These are phyloP conservation scores for Apodemia duryi DNA, from an alignment of 2,888 invertebrate genomes.

Conservation along the genomic window DNA sequence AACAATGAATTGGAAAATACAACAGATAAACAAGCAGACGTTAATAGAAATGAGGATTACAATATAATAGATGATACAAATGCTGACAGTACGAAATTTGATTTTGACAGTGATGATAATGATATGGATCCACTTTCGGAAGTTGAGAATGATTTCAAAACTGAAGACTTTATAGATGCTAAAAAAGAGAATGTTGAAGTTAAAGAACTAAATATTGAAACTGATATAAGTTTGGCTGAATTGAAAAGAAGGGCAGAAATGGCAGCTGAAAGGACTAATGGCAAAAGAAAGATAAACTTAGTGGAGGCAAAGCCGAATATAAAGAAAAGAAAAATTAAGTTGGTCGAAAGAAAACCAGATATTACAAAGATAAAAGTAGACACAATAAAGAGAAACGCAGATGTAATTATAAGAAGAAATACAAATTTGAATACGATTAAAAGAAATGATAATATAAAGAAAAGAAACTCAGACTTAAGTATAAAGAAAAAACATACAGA, in stretches of 20 bases:
- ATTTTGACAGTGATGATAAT: constrained; percentile 9
- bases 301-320: background rate
- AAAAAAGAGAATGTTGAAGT: background rate
- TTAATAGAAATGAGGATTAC: background rate
- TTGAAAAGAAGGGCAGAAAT: background rate
- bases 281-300: background rate
- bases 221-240: constrained; percentile 2
- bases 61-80: background rate
- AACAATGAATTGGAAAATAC: background rate
- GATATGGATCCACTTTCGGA: constrained; percentile 7
- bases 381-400: background rate
- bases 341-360: constrained; percentile 7
- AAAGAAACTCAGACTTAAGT: background rate
- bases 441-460: background rate
- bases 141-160: background rate
- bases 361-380: background rate
- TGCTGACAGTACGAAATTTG: constrained; percentile 6
- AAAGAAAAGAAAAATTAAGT: constrained; percentile 6
- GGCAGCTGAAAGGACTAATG: background rate
- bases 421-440: background rate
- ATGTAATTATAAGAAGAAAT: background rate
- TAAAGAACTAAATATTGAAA: background rate
- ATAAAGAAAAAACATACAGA: background rate
- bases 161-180: background rate
- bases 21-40: background rate